A percentile compares a stretch with the other conserved stretches of the same genome.
These are phyloP conservation scores for Platichthys flesus DNA, from an alignment of 2,113 vertebrate species.

Conservation along the genomic window DNA sequence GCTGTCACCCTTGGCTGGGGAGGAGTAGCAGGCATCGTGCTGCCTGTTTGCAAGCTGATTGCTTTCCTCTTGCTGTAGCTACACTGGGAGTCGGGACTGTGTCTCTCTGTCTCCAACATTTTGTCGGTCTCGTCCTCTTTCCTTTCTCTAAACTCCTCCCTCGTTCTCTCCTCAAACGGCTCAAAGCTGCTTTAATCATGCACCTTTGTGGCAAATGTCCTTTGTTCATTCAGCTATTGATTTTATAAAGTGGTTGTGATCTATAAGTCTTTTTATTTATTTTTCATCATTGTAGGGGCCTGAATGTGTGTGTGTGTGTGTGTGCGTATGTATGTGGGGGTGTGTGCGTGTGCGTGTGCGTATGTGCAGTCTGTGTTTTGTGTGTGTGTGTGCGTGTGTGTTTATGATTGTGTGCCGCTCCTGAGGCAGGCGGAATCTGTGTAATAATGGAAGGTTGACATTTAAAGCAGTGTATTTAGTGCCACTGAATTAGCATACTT, in stretches of 20 bases:
- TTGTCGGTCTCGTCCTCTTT: background rate
- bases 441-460: constrained; percentile 78
- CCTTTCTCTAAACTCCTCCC: background rate
- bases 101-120: constrained; percentile 3
- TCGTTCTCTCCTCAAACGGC: constrained; percentile 15
- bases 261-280: constrained; percentile 58
- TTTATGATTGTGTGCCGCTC: constrained; percentile 42
- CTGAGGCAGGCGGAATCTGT: constrained; percentile 44
- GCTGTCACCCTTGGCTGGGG: constrained; percentile 67
- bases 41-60: constrained; percentile 44
- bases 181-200: constrained; percentile 45
- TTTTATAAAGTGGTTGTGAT: constrained; percentile 72
- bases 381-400: constrained; percentile 37
- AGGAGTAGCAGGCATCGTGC: constrained; percentile 41
- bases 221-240: constrained; percentile 63
- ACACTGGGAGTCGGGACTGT: background rate
- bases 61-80: constrained; percentile 30
- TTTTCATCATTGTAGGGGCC: constrained; percentile 27
- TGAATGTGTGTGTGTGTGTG: constrained; percentile 35
- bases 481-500: constrained; percentile 80
- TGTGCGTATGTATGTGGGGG: constrained; percentile 24
- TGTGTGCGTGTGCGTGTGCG: constrained; percentile 20
- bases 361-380: constrained; percentile 38
- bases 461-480: constrained; percentile 81
- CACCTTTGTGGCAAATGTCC: constrained; percentile 44